Percentiles rank a stretch among this genome's conserved stretches.
Conservation (phyloP, 2,888 invertebrate species). For the Drosophila meridionalis region DNA sequence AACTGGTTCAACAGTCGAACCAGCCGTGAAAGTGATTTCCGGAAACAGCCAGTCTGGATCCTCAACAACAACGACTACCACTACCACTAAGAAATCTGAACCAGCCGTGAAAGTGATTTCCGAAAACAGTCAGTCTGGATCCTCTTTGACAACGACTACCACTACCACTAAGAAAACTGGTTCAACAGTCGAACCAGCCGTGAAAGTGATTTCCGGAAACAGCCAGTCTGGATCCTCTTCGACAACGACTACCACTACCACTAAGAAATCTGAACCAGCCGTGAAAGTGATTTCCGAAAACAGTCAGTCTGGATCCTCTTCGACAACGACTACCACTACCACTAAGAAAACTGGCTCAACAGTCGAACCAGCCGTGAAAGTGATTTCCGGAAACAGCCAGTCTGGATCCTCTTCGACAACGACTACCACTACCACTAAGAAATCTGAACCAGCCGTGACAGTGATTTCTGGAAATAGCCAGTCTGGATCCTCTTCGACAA, state of each 20-base stretch:
- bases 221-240: neutral
- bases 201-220: neutral
- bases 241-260: neutral
- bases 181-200: no score
- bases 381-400: neutral
- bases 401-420: neutral
- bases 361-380: neutral
- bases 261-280: neutral
- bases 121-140: neutral
- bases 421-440: neutral
- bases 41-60: neutral
- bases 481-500: neutral
- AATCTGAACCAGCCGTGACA: neutral
- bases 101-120: neutral
- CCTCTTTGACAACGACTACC: neutral
- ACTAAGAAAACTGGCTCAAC: slow-evolving; percentile 5
- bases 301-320: neutral
- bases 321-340: slow-evolving; percentile 5
- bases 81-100: neutral
- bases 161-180: neutral
- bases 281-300: neutral
- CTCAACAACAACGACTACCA: neutral
- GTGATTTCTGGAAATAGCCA: neutral
- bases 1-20: neutral
- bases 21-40: neutral